Base-by-base conservation (phyloP, 2,888 invertebrate genomes). In the Tenthredo livida region DNA sequence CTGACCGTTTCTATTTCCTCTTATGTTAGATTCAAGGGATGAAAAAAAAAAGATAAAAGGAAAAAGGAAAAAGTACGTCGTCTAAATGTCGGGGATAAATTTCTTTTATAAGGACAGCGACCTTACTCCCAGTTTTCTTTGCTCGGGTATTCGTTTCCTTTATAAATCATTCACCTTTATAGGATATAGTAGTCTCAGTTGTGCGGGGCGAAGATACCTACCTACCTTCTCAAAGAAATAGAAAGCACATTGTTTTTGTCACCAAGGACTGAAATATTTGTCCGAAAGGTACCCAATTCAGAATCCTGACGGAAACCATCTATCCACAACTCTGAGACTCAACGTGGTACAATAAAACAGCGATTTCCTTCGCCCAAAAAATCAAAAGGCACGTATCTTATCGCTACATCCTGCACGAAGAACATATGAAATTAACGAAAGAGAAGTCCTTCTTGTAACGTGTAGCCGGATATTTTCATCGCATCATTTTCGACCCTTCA, bases 161-260 rank as follows among this genome's bases (percentile, higher is more conserved):
- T 61, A 61, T 80, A 80, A 80, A 80, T 80, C 61, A 61, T 80
- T 80, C 80, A 61, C 58, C 77, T 77, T 80, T 33, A 17, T 61
- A 21, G 40, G 50, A 40, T 54, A n/a, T n/a, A n/a, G n/a, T n/a
- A 50, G 77, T 77, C 37, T 37, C 7, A 37, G 17, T 61, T 58
- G 12, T 40, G 25, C 37, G 15, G 21, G 61, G 50, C 37, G 15
- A 40, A 80, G 80, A 40, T 80, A 40, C 29, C 33, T 33, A 33
- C 33, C 33, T 33, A 33, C 33, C 40, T 40, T 21, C n/a, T 33
- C 54, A 33, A 78, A 58, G 33, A 78, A 58, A 78, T 78, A 78
- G 50, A 78, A 78, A 61, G 61, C 25, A 61, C 37, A 80, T 80
- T 58, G 58, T 80, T 80, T 80, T 80, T 61, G 15, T 78, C 54